Evolutionary conservation across 1,140 invertebrate species (phyloP).

Genomic region (Lordiphosa collinella): DNA sequence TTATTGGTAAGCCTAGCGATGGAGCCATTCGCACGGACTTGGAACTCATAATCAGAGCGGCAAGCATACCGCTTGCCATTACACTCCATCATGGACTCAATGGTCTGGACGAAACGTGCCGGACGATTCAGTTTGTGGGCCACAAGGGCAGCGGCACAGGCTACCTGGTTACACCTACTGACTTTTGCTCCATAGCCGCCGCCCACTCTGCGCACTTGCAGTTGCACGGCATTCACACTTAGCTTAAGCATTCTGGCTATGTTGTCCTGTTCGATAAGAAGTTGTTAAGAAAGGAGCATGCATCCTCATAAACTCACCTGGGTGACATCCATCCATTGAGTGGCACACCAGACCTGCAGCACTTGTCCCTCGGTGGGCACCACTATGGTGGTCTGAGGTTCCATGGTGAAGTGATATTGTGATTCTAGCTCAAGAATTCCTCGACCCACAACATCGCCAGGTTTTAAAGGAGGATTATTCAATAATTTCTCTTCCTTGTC

Average conservation of each 20-base stretch:
- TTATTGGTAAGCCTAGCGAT: conserved; percentile 84
- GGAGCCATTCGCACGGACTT: conserved; percentile 83
- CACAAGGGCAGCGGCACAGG: conserved; percentile 84
- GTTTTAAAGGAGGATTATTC: conserved; percentile 80
- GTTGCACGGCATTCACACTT: conserved; percentile 82
- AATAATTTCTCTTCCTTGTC: conserved; percentile 81
- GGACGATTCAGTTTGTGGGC: conserved; percentile 83
- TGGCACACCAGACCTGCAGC: conserved; percentile 82
- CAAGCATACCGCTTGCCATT: conserved; percentile 83
- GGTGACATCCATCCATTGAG: conserved; percentile 85
- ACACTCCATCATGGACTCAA: conserved; percentile 85
- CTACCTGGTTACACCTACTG: conserved; percentile 81
- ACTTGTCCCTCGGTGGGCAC: conserved; percentile 82
- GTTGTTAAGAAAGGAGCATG: no score
- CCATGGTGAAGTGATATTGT: conserved; percentile 83
- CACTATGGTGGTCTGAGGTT: conserved; percentile 84
- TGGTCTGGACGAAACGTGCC: conserved; percentile 83
- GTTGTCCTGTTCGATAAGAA: conserved; percentile 74
- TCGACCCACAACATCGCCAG: conserved; percentile 37
- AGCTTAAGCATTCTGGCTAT: conserved; percentile 82
- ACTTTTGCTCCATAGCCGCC: conserved; percentile 87
- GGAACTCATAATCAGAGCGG: conserved; percentile 81
- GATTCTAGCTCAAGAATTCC: conserved; percentile 67
- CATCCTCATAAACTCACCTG: conserved; percentile 39
- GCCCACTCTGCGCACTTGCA: conserved; percentile 84